Evolutionary conservation across 2,888 invertebrate species (phyloP).

Genomic region (Pemphredon lugubris): DNA sequence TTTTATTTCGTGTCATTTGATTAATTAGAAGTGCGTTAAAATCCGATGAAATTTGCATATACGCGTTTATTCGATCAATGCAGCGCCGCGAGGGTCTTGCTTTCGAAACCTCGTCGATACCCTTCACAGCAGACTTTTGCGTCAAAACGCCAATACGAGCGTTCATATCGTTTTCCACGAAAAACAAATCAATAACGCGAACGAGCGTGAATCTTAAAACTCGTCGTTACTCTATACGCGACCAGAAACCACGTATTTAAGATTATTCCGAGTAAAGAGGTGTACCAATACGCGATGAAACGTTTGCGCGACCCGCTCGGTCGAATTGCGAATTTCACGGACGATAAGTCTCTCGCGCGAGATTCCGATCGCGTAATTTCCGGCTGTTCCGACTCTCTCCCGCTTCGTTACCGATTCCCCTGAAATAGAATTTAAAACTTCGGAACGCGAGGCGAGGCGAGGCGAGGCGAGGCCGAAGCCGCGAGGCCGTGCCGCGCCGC

Average conservation of each 20-base stretch:
- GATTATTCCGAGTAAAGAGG: too few species aligned
- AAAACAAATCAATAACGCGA: too few species aligned
- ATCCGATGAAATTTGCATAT: slow-evolving; percentile 21
- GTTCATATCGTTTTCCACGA: too few species aligned
- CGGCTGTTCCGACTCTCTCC: slow-evolving; percentile 39
- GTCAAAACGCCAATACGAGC: too few species aligned
- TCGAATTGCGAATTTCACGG: not conserved
- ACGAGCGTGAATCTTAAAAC: too few species aligned
- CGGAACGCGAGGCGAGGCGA: not conserved
- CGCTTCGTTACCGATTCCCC: slow-evolving; percentile 20
- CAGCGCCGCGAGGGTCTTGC: not conserved
- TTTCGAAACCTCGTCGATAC: not conserved
- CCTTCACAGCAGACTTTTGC: too few species aligned
- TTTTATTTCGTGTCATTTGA: slow-evolving; percentile 54
- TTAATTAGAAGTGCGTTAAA: slow-evolving; percentile 45
- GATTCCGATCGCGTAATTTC: slow-evolving; percentile 50
- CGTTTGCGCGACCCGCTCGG: too few species aligned
- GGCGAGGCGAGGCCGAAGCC: not conserved
- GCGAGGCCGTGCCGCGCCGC: too few species aligned
- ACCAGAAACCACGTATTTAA: too few species aligned
- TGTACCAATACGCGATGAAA: too few species aligned
- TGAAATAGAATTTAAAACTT: slow-evolving; percentile 34
- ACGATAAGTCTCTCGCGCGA: slow-evolving; percentile 26
- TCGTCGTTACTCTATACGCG: too few species aligned
- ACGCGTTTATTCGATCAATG: slow-evolving; percentile 14